These are phyloP conservation scores for Hippasteria phrygiana DNA, from an alignment of 53 echinoderm and acorn worm species.

Conservation along the genomic window DNA sequence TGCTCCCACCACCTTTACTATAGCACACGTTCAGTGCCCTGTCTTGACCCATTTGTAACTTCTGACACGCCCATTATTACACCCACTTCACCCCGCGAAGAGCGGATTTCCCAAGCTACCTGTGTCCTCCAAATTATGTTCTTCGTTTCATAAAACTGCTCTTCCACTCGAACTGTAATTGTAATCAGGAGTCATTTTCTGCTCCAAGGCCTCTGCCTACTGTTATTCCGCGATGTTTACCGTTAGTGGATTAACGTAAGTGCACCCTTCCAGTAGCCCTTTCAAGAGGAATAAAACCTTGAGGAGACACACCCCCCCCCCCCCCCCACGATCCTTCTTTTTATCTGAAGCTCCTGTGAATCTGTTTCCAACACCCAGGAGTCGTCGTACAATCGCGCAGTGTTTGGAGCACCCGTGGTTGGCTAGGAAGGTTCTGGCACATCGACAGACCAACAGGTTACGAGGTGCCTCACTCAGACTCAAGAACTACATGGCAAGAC, in stretches of 20 bases:
- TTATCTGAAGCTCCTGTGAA: neutral
- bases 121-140: conserved; percentile 3
- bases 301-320: neutral
- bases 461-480: conserved; percentile 65
- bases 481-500: conserved; percentile 88
- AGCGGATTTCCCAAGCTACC: neutral
- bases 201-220: neutral
- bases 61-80: neutral
- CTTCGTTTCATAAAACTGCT: conserved; percentile 12
- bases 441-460: conserved; percentile 7
- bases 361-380: conserved; percentile 31
- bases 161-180: conserved; percentile 3
- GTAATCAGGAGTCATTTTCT: conserved; percentile 8
- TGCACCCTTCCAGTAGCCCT: neutral
- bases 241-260: conserved; percentile 23
- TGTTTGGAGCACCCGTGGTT: conserved; percentile 87
- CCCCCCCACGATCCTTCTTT: conserved; percentile 2
- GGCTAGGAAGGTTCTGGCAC: conserved; percentile 36
- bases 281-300: neutral
- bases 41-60: neutral
- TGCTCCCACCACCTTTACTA: neutral
- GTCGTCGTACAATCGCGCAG: conserved; percentile 67
- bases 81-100: neutral
- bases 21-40: neutral
- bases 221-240: conserved; percentile 11